Conservation (phyloP, 2,888 invertebrate species). For the Helicoverpa assulta region DNA sequence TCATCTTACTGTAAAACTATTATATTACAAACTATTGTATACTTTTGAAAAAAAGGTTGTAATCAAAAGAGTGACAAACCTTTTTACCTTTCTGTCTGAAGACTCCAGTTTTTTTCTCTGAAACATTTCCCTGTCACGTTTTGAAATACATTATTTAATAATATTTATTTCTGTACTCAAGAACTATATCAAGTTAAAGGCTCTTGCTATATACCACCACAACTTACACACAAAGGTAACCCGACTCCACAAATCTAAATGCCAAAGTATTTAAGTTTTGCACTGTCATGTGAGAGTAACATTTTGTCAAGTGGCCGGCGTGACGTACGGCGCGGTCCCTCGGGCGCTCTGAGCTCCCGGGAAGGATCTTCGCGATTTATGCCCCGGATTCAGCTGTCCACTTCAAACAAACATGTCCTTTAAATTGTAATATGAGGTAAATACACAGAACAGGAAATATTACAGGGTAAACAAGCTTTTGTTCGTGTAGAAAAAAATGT, state of each 20-base stretch:
- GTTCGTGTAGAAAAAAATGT: constrained; percentile 8
- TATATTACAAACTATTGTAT: too few species aligned
- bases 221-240: constrained; percentile 1
- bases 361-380: constrained; percentile 71
- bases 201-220: too few species aligned
- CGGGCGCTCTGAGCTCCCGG: constrained; percentile 61
- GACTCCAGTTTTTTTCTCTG: too few species aligned
- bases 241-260: neutral
- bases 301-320: constrained; percentile 68
- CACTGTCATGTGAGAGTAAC: constrained; percentile 51
- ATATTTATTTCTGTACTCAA: too few species aligned
- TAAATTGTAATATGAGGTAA: constrained; percentile 64
- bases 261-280: constrained; percentile 34
- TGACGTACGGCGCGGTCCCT: constrained; percentile 74
- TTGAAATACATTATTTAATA: too few species aligned
- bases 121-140: too few species aligned
- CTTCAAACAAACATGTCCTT: constrained; percentile 78
- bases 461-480: constrained; percentile 32
- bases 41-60: too few species aligned
- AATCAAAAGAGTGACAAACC: too few species aligned
- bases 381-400: constrained; percentile 71
- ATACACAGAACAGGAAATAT: too few species aligned
- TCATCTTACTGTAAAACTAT: neutral
- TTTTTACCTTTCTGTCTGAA: too few species aligned
- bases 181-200: too few species aligned